A percentile compares a stretch with the other conserved stretches of the same genome.
phyloP scores from a whole-genome alignment of 2,113 vertebrate genomes.

The Marcusenius ussheri region DNA sequence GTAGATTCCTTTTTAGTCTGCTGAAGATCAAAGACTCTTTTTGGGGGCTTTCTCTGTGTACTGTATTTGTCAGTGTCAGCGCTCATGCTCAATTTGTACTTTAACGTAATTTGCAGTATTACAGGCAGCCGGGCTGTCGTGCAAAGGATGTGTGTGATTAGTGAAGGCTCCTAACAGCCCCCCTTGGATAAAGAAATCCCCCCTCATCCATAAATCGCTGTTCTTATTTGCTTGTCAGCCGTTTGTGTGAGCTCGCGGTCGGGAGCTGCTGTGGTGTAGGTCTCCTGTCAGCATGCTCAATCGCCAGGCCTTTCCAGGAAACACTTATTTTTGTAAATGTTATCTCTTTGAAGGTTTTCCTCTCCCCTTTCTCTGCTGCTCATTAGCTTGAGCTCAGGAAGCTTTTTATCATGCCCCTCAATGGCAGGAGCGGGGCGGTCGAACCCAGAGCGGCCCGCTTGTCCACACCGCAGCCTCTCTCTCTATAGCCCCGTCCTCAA shows the following conservation, averaged over 20 bases:
- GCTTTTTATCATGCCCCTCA: conserved; percentile 64
- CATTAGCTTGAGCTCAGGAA: conserved; percentile 64
- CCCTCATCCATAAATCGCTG: conserved; percentile 56
- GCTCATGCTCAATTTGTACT: conserved; percentile 52
- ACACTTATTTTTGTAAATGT: conserved; percentile 54
- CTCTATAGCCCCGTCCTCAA: conserved; percentile 50
- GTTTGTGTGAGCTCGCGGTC: conserved; percentile 54
- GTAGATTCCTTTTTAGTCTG: conserved; percentile 34
- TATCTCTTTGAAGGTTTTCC: conserved; percentile 54
- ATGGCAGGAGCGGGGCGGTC: conserved; percentile 51
- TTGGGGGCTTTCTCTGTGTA: conserved; percentile 46
- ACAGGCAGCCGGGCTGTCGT: conserved; percentile 48
- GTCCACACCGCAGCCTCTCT: conserved; percentile 36
- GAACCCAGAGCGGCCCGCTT: conserved; percentile 46
- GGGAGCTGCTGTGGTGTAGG: conserved; percentile 49
- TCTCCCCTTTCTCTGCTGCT: conserved; percentile 33
- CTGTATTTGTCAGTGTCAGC: conserved; percentile 27
- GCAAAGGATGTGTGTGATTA: conserved; percentile 56
- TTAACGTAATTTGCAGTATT: conserved; percentile 46
- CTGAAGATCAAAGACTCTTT: conserved; percentile 39
- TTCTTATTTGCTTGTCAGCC: conserved; percentile 62
- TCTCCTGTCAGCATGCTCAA: conserved; percentile 52
- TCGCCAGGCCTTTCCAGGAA: conserved; percentile 48
- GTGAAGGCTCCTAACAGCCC: conserved; percentile 48
- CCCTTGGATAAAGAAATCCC: conserved; percentile 39